phyloP scores from a whole-genome alignment of 2,113 vertebrate species.

The Callocephalon fimbriatum region DNA sequence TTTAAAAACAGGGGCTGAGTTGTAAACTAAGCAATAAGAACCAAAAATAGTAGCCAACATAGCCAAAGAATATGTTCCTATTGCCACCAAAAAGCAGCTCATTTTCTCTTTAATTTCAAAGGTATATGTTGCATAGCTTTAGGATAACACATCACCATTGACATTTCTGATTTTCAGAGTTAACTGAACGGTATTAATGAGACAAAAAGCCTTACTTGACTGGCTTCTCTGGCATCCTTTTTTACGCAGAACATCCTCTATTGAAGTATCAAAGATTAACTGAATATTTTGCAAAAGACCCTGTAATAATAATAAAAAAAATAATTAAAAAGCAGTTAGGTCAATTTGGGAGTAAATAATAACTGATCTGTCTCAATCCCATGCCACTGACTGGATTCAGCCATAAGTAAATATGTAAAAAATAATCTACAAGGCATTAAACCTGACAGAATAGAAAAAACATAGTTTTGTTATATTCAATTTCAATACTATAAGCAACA shows the following conservation, averaged over 20 bases:
- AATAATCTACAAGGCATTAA: background rate
- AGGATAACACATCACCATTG: background rate
- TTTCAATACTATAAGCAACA: background rate
- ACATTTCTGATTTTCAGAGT: background rate
- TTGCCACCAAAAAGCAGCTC: background rate
- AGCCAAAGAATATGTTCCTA: background rate
- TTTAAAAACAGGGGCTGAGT: background rate
- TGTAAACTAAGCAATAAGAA: background rate
- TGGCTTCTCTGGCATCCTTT: conserved; percentile 88
- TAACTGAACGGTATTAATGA: background rate
- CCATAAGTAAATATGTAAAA: background rate
- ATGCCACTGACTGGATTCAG: background rate
- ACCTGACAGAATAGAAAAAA: background rate
- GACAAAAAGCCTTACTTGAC: conserved; percentile 78
- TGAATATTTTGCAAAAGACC: conserved; percentile 92
- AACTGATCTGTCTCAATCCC: background rate
- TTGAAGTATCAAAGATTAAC: conserved; percentile 87
- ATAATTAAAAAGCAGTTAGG: background rate
- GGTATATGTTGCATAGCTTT: background rate
- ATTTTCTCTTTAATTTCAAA: background rate
- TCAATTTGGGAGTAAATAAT: background rate
- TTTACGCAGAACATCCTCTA: conserved; percentile 87
- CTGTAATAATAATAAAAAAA: conserved; percentile 73
- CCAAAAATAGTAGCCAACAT: background rate
- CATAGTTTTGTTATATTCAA: background rate